Conservation (phyloP, 2,113 vertebrate species). For the Channa maculata region DNA sequence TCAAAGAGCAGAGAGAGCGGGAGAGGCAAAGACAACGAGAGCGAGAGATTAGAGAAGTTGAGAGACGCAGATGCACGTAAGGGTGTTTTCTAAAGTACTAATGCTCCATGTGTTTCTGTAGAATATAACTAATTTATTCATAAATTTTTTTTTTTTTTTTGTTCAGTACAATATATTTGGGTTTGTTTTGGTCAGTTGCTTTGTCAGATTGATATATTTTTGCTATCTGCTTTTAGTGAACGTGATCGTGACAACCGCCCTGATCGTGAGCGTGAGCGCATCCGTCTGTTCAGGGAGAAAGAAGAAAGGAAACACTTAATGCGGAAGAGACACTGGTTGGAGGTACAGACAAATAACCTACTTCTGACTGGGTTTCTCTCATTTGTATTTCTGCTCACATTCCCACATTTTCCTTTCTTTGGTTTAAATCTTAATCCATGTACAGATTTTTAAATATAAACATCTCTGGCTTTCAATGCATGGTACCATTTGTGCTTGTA, state of each 20-base stretch:
- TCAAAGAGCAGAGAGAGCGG: conserved; percentile 94
- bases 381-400: not conserved
- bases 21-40: conserved; percentile 95
- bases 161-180: no score
- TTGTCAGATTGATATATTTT: not conserved
- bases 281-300: conserved; percentile 89
- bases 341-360: conserved; percentile 57
- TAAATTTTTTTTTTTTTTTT: no score
- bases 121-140: no score
- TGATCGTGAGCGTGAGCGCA: conserved; percentile 90
- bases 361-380: no score
- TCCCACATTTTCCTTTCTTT: not conserved
- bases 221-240: conserved; percentile 11
- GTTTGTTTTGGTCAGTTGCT: no score
- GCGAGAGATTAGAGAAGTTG: conserved; percentile 92
- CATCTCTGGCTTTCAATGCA: no score
- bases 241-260: conserved; percentile 80
- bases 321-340: conserved; percentile 88
- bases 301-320: conserved; percentile 90
- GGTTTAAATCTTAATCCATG: not conserved
- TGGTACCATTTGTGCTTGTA: no score
- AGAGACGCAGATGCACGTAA: conserved; percentile 88
- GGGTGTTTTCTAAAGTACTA: not conserved
- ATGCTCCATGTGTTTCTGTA: rapidly evolving
- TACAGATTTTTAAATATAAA: no score